Conservation (phyloP, 1,140 invertebrate genomes). For the Drosophila repleta region DNA sequence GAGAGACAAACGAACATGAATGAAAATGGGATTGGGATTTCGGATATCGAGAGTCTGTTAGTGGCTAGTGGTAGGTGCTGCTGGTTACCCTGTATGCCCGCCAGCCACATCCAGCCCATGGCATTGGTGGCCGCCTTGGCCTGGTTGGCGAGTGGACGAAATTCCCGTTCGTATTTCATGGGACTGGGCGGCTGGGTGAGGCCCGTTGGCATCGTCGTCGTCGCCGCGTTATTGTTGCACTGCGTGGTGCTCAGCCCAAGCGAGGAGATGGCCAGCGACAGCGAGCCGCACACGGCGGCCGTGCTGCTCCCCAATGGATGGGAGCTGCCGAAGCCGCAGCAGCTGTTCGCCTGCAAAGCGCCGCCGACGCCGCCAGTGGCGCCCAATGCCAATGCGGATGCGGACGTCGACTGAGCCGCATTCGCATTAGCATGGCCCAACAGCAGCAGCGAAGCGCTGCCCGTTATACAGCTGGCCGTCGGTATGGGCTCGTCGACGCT, state of each 20-base stretch:
- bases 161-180: constrained; percentile 79
- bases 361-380: constrained; percentile 19
- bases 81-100: constrained; percentile 87
- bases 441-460: constrained; percentile 45
- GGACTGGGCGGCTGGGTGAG: constrained; percentile 77
- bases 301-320: constrained; percentile 72
- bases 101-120: constrained; percentile 92
- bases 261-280: constrained; percentile 81
- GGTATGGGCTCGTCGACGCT: constrained; percentile 82
- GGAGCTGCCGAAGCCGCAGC: constrained; percentile 51
- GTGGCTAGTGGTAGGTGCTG: too few relatives aligned
- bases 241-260: constrained; percentile 68
- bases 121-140: constrained; percentile 86
- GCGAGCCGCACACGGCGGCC: constrained; percentile 79
- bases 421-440: constrained; percentile 30
- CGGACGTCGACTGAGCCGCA: constrained; percentile 42
- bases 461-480: constrained; percentile 35
- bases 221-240: constrained; percentile 43
- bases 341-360: constrained; percentile 45
- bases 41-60: background rate
- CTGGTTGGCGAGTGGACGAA: constrained; percentile 83
- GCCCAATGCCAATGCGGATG: constrained; percentile 32
- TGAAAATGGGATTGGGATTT: background rate
- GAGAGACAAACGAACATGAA: background rate
- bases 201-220: constrained; percentile 34